These are phyloP conservation scores for Grammomys surdaster DNA, from an alignment of 2,113 vertebrate species.

Conservation along the genomic window DNA sequence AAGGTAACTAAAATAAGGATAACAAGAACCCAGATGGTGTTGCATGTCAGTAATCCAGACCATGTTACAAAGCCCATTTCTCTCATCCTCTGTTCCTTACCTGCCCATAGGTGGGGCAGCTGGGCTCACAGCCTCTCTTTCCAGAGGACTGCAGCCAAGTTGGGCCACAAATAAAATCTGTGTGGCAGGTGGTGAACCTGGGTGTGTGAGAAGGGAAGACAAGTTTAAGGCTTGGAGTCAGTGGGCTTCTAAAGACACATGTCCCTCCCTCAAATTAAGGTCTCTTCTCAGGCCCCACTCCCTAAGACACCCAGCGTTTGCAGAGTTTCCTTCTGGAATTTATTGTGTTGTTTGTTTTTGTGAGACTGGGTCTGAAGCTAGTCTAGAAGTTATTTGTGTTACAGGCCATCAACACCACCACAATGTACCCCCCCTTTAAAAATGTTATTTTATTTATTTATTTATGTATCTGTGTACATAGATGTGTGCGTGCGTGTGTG, in stretches of 20 bases:
- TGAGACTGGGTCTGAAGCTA: not conserved
- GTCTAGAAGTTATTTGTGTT: not conserved
- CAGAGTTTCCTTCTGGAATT: not conserved
- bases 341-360: not conserved
- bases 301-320: not conserved
- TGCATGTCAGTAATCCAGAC: not conserved
- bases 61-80: no score
- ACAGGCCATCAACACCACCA: not conserved
- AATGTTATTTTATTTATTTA: not conserved
- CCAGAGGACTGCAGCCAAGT: constrained; percentile 86
- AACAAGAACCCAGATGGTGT: not conserved
- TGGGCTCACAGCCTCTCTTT: constrained; percentile 86
- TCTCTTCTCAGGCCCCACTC: no score
- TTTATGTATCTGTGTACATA: not conserved
- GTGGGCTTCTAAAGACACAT: not conserved
- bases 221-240: not conserved
- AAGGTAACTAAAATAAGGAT: not conserved
- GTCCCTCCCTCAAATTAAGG: not conserved
- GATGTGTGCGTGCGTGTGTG: not conserved
- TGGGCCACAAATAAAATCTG: constrained; percentile 88
- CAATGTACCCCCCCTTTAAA: not conserved
- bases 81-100: constrained; percentile 16
- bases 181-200: constrained; percentile 90
- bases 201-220: not conserved
- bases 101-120: constrained; percentile 90